These are phyloP conservation scores for Drosophila hamatofila DNA, from an alignment of 2,888 invertebrate species.

Conservation along the genomic window DNA sequence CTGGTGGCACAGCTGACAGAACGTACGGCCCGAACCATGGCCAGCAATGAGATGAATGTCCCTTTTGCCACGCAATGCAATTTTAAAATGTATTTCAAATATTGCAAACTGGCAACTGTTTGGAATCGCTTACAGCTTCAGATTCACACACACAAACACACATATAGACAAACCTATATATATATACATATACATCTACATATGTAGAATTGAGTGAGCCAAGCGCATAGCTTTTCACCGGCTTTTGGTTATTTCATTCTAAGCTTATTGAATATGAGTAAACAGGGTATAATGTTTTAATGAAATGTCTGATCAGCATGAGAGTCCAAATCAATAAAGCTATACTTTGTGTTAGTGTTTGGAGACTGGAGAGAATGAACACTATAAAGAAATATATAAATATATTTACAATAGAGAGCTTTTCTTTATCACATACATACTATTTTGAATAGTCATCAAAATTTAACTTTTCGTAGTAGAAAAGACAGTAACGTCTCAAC, in stretches of 20 bases:
- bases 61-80: conserved; percentile 64
- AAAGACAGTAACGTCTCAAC: too few species aligned
- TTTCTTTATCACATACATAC: too few species aligned
- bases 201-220: not conserved
- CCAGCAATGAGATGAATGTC: conserved; percentile 51
- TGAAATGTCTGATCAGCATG: not conserved
- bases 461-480: too few species aligned
- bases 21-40: conserved; percentile 4
- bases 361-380: not conserved
- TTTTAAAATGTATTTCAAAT: conserved; percentile 72
- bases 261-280: not conserved
- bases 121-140: conserved; percentile 45
- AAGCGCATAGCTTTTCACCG: conserved; percentile 30
- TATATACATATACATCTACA: not conserved
- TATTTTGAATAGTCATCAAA: too few species aligned
- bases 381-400: too few species aligned
- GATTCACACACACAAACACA: not conserved
- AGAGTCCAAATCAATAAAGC: not conserved
- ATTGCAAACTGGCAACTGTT: conserved; percentile 69
- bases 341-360: too few species aligned
- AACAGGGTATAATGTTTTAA: not conserved
- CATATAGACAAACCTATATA: not conserved
- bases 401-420: too few species aligned
- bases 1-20: conserved; percentile 40
- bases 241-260: conserved; percentile 41